Evolutionary conservation across 2,113 vertebrate species (phyloP), one percentile per base, ranked within the genome.

Genomic region (Scartelaos histophorus): DNA sequence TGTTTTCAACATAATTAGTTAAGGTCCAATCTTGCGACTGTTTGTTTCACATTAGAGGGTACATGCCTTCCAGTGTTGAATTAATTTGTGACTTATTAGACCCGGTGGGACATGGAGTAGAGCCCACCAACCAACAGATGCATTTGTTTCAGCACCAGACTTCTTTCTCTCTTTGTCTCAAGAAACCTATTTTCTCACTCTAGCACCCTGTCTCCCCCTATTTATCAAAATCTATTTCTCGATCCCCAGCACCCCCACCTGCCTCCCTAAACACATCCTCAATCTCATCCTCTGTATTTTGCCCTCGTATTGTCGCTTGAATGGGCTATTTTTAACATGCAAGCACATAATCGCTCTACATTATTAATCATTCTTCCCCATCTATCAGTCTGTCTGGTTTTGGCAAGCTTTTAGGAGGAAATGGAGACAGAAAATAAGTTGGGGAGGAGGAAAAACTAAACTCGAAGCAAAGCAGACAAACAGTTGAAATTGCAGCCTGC

Each of bases 291-390:
- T 2, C 25, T 61, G 61, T 47, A 67, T 68, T 72, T 38, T 62
- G 24, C 49, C 24, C 38, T 80, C 69, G 19, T n/a, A 22, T 78
- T 66, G 16, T 61, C 56, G 74, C 29, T 76, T 46, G 78, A 62
- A 61, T 25, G 58, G 15, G 78, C 72, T 91, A 92, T 91, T 91
- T 88, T 90, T 91, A 88, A 76, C 86, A 90, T 88, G 87, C 83
- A 84, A 83, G 75, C 84, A 72, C 68, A 69, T 81, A 84, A 88
- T 91, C 87, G 82, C 83, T 80, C 71, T 91, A 76, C 85, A 88
- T 89, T 90, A 91, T 91, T 85, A 89, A 92, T 81, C 53, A 69
- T 17, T 56, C 70, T 74, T 19, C 56, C 64, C 68, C 16, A 7
- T 76, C 46, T 46, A 22, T 72, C 57, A 34, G 43, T 71, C 67